These are phyloP conservation scores for Protula sp. DNA, from an alignment of 2,888 invertebrate species.

Conservation along the genomic window DNA sequence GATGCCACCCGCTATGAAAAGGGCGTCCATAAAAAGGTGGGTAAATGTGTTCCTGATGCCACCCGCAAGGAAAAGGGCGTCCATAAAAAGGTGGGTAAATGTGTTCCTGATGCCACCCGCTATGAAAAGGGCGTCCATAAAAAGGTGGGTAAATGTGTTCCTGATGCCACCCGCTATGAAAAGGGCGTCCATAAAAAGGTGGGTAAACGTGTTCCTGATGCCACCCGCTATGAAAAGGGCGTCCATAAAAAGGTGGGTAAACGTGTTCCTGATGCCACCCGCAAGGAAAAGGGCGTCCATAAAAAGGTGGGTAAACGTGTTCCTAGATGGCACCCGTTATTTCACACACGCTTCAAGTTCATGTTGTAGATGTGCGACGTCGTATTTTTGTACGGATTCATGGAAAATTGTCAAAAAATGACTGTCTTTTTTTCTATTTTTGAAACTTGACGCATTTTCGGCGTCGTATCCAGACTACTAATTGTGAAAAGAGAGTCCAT, in stretches of 20 bases:
- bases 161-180: slow-evolving; percentile 92
- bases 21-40: slow-evolving; percentile 83
- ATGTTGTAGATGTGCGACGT: too few species aligned
- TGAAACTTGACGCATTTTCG: too few species aligned
- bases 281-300: slow-evolving; percentile 89
- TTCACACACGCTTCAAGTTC: too few species aligned
- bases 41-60: slow-evolving; percentile 87
- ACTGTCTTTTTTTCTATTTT: too few species aligned
- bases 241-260: slow-evolving; percentile 80
- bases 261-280: slow-evolving; percentile 93
- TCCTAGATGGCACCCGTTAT: slow-evolving; percentile 93
- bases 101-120: slow-evolving; percentile 91
- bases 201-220: slow-evolving; percentile 79
- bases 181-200: slow-evolving; percentile 89
- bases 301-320: slow-evolving; percentile 78
- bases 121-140: slow-evolving; percentile 91
- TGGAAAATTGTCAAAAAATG: too few species aligned
- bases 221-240: slow-evolving; percentile 90
- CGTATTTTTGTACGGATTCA: too few species aligned
- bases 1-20: slow-evolving; percentile 94
- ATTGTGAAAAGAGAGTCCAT: slow-evolving; percentile 89
- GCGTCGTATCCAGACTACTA: too few species aligned
- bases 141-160: slow-evolving; percentile 70
- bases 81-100: slow-evolving; percentile 78
- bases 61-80: slow-evolving; percentile 91